Evolutionary conservation across 2,113 vertebrate genomes (phyloP).

Genomic region (Python bivittatus): DNA sequence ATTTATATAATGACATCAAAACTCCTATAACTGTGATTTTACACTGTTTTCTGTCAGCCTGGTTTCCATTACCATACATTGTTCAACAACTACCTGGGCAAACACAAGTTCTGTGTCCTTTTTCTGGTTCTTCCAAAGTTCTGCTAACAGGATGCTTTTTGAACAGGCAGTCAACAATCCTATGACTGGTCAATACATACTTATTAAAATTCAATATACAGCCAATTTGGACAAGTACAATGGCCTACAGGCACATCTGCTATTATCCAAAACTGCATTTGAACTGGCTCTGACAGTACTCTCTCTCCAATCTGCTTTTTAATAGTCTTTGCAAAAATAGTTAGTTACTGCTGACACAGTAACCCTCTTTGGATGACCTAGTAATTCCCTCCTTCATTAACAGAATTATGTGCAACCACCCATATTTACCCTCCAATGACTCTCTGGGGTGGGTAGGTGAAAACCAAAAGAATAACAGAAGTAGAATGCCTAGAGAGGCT

Average conservation of each 20-base stretch:
- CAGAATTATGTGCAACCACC: neutral
- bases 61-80: neutral
- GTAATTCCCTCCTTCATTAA: neutral
- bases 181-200: neutral
- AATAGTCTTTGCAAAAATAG: too few species aligned
- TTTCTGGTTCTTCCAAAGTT: neutral
- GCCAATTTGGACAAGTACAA: too few species aligned
- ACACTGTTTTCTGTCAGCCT: neutral
- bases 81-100: neutral
- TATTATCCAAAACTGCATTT: neutral
- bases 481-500: neutral
- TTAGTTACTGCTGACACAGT: neutral
- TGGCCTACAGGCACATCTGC: too few species aligned
- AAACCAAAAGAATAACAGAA: neutral
- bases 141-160: neutral
- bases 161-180: neutral
- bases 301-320: too few species aligned
- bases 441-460: neutral
- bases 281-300: neutral
- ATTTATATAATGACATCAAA: neutral
- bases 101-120: neutral
- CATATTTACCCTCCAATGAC: neutral
- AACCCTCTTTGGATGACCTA: neutral
- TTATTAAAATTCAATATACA: too few species aligned
- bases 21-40: neutral